Percentiles rank a stretch among this genome's conserved stretches.
Conservation (phyloP, 2,888 invertebrate species). For the Stenotaenia linearis region DNA sequence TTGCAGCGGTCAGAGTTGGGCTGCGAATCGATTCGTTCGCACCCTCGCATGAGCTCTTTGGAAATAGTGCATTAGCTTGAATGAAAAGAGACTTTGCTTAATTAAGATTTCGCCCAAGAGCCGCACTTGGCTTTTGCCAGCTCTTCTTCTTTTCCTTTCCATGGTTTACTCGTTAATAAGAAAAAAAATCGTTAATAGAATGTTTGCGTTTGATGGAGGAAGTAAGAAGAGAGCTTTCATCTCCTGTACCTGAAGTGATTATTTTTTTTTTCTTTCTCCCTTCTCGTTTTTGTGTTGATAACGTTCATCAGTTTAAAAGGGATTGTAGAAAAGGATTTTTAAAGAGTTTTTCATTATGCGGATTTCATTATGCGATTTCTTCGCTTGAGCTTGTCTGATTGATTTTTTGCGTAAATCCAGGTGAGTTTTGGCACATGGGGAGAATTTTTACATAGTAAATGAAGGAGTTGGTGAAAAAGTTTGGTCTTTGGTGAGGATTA, state of each 20-base stretch:
- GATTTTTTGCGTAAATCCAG: background rate
- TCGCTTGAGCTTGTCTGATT: background rate
- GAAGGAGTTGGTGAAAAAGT: too few species aligned
- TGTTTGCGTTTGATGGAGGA: background rate
- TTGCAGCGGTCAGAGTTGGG: background rate
- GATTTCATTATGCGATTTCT: background rate
- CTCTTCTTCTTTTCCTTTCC: background rate
- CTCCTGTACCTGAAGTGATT: background rate
- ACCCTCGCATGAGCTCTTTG: background rate
- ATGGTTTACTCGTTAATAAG: background rate
- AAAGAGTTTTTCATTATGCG: background rate
- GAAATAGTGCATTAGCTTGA: background rate
- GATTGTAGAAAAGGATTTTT: background rate
- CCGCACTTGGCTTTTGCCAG: background rate
- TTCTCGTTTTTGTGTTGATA: background rate
- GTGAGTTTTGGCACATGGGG: background rate
- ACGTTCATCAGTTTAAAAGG: background rate
- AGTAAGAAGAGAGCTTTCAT: background rate
- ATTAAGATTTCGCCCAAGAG: background rate
- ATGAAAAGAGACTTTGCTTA: slow-evolving; percentile 9
- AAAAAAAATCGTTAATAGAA: slow-evolving; percentile 1
- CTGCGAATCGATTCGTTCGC: background rate
- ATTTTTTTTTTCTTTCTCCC: background rate
- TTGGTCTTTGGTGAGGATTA: too few species aligned
- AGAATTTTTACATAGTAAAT: background rate